Conservation (phyloP, 2,797 vertebrate species). For the Gadopsis marmoratus region DNA sequence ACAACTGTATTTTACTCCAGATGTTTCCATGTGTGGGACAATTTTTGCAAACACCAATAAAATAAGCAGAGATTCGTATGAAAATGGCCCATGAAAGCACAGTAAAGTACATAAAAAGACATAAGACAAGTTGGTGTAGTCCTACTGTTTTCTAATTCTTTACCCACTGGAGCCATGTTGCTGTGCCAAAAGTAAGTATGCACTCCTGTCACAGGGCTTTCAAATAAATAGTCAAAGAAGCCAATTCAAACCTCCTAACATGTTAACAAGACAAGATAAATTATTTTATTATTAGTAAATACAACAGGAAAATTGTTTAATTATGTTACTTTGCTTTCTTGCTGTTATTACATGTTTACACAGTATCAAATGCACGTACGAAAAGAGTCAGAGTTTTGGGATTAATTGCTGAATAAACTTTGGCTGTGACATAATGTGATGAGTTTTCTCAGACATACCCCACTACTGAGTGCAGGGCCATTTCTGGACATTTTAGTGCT, state of each 20-base stretch:
- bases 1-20: constrained; percentile 7
- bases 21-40: constrained; percentile 20
- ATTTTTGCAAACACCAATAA: background rate
- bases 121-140: constrained; percentile 11
- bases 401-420: constrained; percentile 57
- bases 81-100: constrained; percentile 3
- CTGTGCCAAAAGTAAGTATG: constrained; percentile 69
- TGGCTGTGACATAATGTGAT: constrained; percentile 30
- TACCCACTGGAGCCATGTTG: constrained; percentile 27
- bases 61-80: background rate
- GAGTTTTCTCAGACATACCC: constrained; percentile 30
- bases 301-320: constrained; percentile 16
- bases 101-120: constrained; percentile 8
- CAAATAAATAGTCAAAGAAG: constrained; percentile 40
- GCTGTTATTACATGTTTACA: constrained; percentile 18
- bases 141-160: background rate
- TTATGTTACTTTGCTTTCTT: constrained; percentile 30
- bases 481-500: background rate
- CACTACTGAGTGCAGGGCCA: background rate
- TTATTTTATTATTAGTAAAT: constrained; percentile 1
- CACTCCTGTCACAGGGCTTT: constrained; percentile 38
- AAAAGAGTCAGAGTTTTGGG: background rate
- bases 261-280: constrained; percentile 47
- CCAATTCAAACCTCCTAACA: constrained; percentile 59
- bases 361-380: constrained; percentile 19